These are phyloP conservation scores for Penaeus monodon DNA, from an alignment of 2,888 invertebrate genomes.

Conservation along the genomic window DNA sequence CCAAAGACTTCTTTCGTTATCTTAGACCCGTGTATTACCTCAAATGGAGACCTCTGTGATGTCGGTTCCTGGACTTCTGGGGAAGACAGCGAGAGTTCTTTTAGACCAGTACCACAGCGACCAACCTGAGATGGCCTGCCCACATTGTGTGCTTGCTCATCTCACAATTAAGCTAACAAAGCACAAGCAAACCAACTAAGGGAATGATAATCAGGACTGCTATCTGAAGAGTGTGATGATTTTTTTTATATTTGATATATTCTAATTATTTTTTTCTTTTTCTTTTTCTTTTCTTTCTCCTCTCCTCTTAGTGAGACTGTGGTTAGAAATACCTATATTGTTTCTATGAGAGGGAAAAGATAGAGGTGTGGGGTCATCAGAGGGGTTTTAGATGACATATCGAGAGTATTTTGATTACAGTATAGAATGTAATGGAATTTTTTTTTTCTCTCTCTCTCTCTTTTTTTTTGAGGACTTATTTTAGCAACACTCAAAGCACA, in stretches of 20 bases:
- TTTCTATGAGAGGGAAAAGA: too few species aligned
- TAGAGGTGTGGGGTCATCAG: too few species aligned
- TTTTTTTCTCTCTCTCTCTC: too few species aligned
- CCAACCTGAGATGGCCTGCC: slow-evolving; percentile 63
- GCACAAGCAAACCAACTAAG: slow-evolving; percentile 50
- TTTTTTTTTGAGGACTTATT: too few species aligned
- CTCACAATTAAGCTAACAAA: slow-evolving; percentile 63
- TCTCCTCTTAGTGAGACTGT: too few species aligned
- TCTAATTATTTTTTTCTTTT: neutral
- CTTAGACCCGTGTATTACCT: slow-evolving; percentile 52
- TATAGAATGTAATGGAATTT: too few species aligned
- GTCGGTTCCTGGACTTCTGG: slow-evolving; percentile 61
- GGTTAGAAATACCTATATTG: too few species aligned
- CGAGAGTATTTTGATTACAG: too few species aligned
- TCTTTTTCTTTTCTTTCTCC: too few species aligned
- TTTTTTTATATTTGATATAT: neutral
- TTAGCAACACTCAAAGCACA: too few species aligned
- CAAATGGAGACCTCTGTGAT: slow-evolving; percentile 62
- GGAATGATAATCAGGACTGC: neutral
- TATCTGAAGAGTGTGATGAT: neutral
- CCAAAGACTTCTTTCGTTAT: neutral
- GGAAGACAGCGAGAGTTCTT: slow-evolving; percentile 59
- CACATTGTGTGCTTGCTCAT: slow-evolving; percentile 61
- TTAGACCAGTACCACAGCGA: slow-evolving; percentile 64
- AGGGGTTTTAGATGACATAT: too few species aligned